Evolutionary conservation across 1,140 invertebrate genomes (phyloP).

Genomic region (Wasmannia auropunctata): DNA sequence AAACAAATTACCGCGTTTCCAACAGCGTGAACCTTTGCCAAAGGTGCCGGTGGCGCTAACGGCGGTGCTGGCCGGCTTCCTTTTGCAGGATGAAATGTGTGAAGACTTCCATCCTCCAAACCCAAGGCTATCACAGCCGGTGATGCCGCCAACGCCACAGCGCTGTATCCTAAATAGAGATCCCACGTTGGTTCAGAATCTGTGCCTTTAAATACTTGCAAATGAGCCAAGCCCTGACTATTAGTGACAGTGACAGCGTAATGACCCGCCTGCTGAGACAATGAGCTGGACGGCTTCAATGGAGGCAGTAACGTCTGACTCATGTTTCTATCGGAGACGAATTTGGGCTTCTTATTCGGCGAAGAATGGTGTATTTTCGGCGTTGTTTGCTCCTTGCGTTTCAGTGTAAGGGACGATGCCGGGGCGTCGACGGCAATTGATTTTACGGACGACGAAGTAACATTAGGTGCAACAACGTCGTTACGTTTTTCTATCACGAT

Average conservation of each 20-base stretch:
- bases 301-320: slow-evolving; percentile 77
- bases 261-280: slow-evolving; percentile 82
- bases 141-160: slow-evolving; percentile 80
- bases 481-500: slow-evolving; percentile 94
- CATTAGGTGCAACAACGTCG: slow-evolving; percentile 89
- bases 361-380: slow-evolving; percentile 72
- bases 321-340: slow-evolving; percentile 74
- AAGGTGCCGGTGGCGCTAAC: slow-evolving; percentile 87
- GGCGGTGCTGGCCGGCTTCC: slow-evolving; percentile 88
- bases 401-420: slow-evolving; percentile 76
- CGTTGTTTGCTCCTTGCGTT: slow-evolving; percentile 77
- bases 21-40: slow-evolving; percentile 83
- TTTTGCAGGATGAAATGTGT: slow-evolving; percentile 86
- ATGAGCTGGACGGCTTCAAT: slow-evolving; percentile 77
- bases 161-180: slow-evolving; percentile 81
- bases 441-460: slow-evolving; percentile 86
- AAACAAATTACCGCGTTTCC: slow-evolving; percentile 77
- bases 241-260: slow-evolving; percentile 81
- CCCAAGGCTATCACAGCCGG: slow-evolving; percentile 86
- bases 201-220: slow-evolving; percentile 86
- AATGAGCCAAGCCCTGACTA: slow-evolving; percentile 79
- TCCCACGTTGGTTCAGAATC: slow-evolving; percentile 85
- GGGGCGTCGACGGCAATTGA: slow-evolving; percentile 69
- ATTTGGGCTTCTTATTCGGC: slow-evolving; percentile 76
- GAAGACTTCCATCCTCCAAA: slow-evolving; percentile 89